Evolutionary conservation across 1,140 invertebrate species (phyloP).

Genomic region (Anadara kagoshimensis): DNA sequence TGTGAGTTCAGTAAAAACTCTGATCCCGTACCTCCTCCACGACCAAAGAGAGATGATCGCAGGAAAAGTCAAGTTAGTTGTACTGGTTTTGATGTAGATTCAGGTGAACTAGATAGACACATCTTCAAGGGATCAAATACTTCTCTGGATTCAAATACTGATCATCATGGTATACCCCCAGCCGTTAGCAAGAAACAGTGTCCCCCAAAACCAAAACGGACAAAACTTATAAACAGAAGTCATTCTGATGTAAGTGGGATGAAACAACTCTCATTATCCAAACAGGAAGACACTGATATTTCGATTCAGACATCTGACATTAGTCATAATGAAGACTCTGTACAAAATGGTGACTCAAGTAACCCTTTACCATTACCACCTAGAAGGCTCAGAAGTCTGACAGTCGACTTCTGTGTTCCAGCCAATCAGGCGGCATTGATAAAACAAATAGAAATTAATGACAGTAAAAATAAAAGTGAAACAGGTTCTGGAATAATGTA

Average conservation of each 20-base stretch:
- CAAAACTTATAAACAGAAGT: slow-evolving; percentile 29
- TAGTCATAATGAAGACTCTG: too few relatives aligned
- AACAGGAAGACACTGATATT: too few relatives aligned
- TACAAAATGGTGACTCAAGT: slow-evolving; percentile 18
- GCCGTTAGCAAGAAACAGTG: slow-evolving; percentile 37
- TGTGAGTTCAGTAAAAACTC: background rate
- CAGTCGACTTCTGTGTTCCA: slow-evolving; percentile 22
- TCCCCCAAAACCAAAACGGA: slow-evolving; percentile 59
- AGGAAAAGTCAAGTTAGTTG: slow-evolving; percentile 43
- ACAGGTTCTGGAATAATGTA: too few relatives aligned
- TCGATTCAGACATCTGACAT: too few relatives aligned
- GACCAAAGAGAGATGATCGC: slow-evolving; percentile 48
- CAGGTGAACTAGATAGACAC: slow-evolving; percentile 8
- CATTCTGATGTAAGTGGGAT: slow-evolving; percentile 50
- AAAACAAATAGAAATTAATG: slow-evolving; percentile 28
- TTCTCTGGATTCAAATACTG: slow-evolving; percentile 9
- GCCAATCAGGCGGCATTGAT: slow-evolving; percentile 25
- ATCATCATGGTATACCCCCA: slow-evolving; percentile 3
- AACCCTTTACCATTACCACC: slow-evolving; percentile 37
- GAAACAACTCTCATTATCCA: too few relatives aligned
- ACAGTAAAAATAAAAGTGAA: slow-evolving; percentile 23
- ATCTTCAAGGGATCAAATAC: slow-evolving; percentile 20
- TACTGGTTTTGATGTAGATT: background rate
- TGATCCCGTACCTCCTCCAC: slow-evolving; percentile 1
- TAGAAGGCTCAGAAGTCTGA: slow-evolving; percentile 37